These are phyloP conservation scores for Scolanthus callimorphus DNA, from an alignment of 92 coral and sea anemone genomes.

Conservation along the genomic window DNA sequence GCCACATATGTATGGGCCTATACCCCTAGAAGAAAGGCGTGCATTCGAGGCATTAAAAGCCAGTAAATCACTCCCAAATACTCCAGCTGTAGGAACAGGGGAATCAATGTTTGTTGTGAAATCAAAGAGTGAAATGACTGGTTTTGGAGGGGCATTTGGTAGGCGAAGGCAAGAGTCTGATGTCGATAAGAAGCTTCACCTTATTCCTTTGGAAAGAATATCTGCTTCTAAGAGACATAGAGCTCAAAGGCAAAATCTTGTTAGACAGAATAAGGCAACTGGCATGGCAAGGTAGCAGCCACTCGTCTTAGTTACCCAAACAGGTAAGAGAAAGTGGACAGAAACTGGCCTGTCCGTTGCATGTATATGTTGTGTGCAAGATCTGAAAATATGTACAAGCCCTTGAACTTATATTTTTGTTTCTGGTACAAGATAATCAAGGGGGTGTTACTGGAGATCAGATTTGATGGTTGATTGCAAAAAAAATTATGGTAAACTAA, in stretches of 20 bases:
- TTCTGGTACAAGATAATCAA: too few species aligned
- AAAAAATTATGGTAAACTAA: too few species aligned
- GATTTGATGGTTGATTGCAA: too few species aligned
- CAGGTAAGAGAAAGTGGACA: too few species aligned
- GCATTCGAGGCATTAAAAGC: slow-evolving; percentile 33
- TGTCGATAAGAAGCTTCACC: slow-evolving; percentile 75
- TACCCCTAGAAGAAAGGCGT: slow-evolving; percentile 68
- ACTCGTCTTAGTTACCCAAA: too few species aligned
- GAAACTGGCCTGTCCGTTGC: too few species aligned
- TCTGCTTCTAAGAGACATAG: slow-evolving; percentile 75
- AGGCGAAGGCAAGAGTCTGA: slow-evolving; percentile 28
- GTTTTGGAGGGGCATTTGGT: slow-evolving; percentile 29
- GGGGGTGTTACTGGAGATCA: too few species aligned
- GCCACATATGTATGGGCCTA: slow-evolving; percentile 83
- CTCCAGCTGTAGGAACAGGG: slow-evolving; percentile 33
- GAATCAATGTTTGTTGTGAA: slow-evolving; percentile 73
- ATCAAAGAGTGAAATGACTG: slow-evolving; percentile 52
- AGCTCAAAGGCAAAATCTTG: slow-evolving; percentile 64
- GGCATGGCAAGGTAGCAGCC: slow-evolving; percentile 21
- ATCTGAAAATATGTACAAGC: too few species aligned
- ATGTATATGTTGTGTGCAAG: too few species aligned
- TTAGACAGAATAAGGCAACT: slow-evolving; percentile 27
- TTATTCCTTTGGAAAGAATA: slow-evolving; percentile 84
- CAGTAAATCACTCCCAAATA: slow-evolving; percentile 52
- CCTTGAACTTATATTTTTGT: too few species aligned